Percentiles rank a stretch among this genome's conserved stretches.
phyloP scores from a whole-genome alignment of 2,888 invertebrate genomes.

The Sthenelais limicola region DNA sequence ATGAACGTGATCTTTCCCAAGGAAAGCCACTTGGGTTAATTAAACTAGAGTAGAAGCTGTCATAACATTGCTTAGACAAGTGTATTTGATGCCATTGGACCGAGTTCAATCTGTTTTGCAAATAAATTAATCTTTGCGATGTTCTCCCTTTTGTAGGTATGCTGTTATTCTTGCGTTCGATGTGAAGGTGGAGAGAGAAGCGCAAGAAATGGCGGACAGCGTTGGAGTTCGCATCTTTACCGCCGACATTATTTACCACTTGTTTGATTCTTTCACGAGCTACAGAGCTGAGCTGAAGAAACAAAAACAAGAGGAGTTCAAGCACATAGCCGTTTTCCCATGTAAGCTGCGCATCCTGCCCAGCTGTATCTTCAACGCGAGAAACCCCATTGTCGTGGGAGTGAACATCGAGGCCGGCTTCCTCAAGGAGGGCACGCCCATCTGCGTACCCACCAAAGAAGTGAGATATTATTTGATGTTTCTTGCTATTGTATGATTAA shows the following conservation, averaged over 20 bases:
- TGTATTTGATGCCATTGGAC: background rate
- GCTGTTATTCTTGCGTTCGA: slow-evolving; percentile 99
- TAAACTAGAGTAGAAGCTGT: too few relatives aligned
- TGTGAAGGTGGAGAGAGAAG: slow-evolving; percentile 97
- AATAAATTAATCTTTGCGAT: background rate
- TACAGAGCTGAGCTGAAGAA: slow-evolving; percentile 88
- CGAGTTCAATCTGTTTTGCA: too few relatives aligned
- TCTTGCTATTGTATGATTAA: too few relatives aligned
- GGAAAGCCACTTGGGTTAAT: background rate
- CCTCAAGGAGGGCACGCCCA: slow-evolving; percentile 95
- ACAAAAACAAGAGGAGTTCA: slow-evolving; percentile 94
- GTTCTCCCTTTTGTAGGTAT: slow-evolving; percentile 76
- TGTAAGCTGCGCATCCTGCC: slow-evolving; percentile 88
- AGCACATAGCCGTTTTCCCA: slow-evolving; percentile 97
- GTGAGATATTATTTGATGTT: too few relatives aligned
- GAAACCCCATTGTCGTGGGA: slow-evolving; percentile 98
- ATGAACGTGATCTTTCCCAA: too few relatives aligned
- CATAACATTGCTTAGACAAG: background rate
- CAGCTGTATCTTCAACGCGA: slow-evolving; percentile 96
- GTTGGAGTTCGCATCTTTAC: slow-evolving; percentile 87
- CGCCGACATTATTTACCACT: slow-evolving; percentile 99
- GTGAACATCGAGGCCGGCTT: slow-evolving; percentile 96
- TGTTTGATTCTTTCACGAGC: slow-evolving; percentile 94
- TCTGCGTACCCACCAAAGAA: slow-evolving; percentile 97
- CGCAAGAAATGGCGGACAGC: slow-evolving; percentile 96